Conservation (phyloP, 2,888 invertebrate genomes). For the Hemithea aestivaria region DNA sequence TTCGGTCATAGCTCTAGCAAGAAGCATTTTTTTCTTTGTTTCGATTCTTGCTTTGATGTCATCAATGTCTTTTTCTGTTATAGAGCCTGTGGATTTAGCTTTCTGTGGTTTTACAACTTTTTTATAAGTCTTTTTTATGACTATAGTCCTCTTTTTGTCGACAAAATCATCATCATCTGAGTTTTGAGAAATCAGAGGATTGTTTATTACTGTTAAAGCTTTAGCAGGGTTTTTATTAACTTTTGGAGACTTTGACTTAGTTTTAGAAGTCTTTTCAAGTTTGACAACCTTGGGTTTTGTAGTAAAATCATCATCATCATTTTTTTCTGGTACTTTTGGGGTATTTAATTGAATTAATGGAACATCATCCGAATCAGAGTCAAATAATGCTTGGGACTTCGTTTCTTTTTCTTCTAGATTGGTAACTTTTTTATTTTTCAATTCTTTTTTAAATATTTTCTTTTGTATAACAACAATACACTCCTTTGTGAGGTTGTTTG, state of each 20-base stretch:
- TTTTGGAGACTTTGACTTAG: constrained; percentile 31
- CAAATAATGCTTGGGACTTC: constrained; percentile 44
- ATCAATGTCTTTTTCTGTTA: constrained; percentile 65
- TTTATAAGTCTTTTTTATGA: constrained; percentile 56
- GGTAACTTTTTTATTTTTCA: constrained; percentile 17
- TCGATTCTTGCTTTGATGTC: constrained; percentile 60
- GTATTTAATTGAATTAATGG: constrained; percentile 49
- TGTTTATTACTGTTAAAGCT: constrained; percentile 19
- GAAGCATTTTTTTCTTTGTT: constrained; percentile 58
- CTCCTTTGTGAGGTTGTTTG: constrained; percentile 64
- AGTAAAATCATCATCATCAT: constrained; percentile 45
- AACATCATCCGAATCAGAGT: constrained; percentile 61
- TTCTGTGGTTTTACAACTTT: constrained; percentile 55
- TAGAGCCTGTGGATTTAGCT: constrained; percentile 68
- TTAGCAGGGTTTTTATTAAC: constrained; percentile 23
- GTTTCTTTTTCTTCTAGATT: constrained; percentile 6
- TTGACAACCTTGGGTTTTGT: constrained; percentile 31
- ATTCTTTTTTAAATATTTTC: constrained; percentile 50
- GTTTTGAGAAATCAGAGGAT: constrained; percentile 35
- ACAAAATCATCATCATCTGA: constrained; percentile 59
- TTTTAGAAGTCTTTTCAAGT: constrained; percentile 29
- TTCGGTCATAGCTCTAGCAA: constrained; percentile 55
- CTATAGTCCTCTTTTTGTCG: constrained; percentile 54
- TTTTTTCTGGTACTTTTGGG: constrained; percentile 7
- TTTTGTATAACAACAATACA: constrained; percentile 68